A percentile compares a stretch with the other conserved stretches of the same genome.
Evolutionary conservation across 2,797 vertebrate species (phyloP).

Genomic region (Florisuga fusca): DNA sequence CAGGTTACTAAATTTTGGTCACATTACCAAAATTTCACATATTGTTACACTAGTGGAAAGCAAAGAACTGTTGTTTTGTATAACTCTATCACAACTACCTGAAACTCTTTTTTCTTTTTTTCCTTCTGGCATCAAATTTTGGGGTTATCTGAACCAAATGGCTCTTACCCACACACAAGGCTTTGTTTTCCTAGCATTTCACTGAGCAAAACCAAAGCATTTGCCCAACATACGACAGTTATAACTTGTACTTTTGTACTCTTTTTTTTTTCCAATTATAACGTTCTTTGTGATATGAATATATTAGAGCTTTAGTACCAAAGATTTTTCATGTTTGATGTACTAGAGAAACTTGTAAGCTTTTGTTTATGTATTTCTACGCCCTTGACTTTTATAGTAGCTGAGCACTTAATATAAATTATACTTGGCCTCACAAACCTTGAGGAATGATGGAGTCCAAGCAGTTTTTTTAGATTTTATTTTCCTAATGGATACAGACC

Average conservation of each 20-base stretch:
- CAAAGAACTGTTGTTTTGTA: background rate
- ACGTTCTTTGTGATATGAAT: background rate
- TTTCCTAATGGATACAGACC: background rate
- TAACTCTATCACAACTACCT: background rate
- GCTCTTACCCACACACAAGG: background rate
- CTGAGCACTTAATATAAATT: background rate
- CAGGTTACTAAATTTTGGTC: background rate
- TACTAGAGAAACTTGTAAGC: background rate
- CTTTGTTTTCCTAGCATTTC: background rate
- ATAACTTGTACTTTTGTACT: background rate
- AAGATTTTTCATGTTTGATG: background rate
- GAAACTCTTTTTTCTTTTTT: background rate
- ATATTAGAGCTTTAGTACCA: background rate
- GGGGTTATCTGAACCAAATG: constrained; percentile 19
- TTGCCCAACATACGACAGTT: background rate
- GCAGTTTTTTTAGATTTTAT: background rate
- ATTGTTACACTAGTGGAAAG: background rate
- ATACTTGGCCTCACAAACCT: background rate
- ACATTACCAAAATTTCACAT: background rate
- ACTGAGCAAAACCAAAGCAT: background rate
- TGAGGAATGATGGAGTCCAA: background rate
- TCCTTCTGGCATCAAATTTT: background rate
- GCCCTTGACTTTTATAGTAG: background rate
- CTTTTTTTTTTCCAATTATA: background rate
- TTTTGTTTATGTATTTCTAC: background rate